phyloP scores from a whole-genome alignment of 1,140 invertebrate species.

The Drosophila setifemur region DNA sequence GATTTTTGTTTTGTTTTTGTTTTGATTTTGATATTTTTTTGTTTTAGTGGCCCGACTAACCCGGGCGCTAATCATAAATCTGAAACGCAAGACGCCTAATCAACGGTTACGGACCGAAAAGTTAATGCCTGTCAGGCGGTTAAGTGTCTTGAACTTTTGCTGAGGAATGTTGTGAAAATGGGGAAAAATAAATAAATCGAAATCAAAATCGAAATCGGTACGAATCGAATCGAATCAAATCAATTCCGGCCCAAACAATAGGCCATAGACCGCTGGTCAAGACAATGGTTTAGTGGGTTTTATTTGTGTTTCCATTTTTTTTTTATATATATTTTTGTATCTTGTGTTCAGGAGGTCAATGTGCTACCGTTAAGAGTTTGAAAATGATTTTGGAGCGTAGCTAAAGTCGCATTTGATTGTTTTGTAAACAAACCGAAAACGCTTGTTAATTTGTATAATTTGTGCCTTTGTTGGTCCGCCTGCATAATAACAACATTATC shows the following conservation, averaged over 20 bases:
- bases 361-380: conserved; percentile 65
- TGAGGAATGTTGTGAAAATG: conserved; percentile 70
- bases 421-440: conserved; percentile 46
- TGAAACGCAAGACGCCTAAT: conserved; percentile 67
- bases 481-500: conserved; percentile 63
- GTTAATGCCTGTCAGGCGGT: conserved; percentile 75
- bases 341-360: conserved; percentile 60
- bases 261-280: conserved; percentile 8
- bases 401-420: conserved; percentile 65
- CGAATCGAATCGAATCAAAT: conserved; percentile 18
- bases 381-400: conserved; percentile 49
- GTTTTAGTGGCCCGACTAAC: conserved; percentile 24
- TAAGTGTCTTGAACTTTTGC: conserved; percentile 77
- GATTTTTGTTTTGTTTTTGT: no score
- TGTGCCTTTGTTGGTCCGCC: conserved; percentile 18
- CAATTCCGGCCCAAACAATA: conserved; percentile 38
- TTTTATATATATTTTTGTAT: no score
- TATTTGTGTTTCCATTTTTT: no score
- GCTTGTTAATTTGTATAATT: conserved; percentile 68
- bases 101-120: conserved; percentile 59
- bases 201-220: conserved; percentile 13
- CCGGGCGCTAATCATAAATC: conserved; percentile 75
- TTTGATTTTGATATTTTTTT: conserved; percentile 11
- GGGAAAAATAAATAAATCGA: conserved; percentile 72
- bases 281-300: conserved; percentile 23